Percentiles rank a stretch among this genome's conserved stretches.
Evolutionary conservation across 2,113 vertebrate species (phyloP).

Genomic region (Genyomyrus donnyi): DNA sequence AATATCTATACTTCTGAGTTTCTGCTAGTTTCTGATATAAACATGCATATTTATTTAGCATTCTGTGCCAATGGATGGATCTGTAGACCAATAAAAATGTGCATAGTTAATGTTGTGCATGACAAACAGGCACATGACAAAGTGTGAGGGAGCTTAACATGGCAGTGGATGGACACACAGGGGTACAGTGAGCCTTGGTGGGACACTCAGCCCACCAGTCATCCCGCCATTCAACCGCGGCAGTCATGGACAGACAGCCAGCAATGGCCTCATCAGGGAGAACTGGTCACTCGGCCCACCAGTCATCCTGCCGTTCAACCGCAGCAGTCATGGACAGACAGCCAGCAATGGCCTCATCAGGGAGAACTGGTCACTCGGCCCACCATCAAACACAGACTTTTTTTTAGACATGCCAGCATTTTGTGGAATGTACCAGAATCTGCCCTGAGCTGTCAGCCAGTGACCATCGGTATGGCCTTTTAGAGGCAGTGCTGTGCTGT

Average conservation of each 20-base stretch:
- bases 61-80: not conserved
- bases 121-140: not conserved
- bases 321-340: too few relatives aligned
- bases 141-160: not conserved
- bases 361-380: not conserved
- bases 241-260: not conserved
- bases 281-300: not conserved
- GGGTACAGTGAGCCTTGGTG: not conserved
- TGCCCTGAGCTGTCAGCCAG: conserved; percentile 1
- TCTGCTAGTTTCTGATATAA: not conserved
- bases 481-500: not conserved
- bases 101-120: not conserved
- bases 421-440: not conserved
- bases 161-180: not conserved
- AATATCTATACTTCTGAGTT: not conserved
- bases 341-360: not conserved
- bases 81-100: not conserved
- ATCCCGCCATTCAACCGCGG: not conserved
- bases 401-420: not conserved
- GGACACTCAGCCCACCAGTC: too few relatives aligned
- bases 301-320: too few relatives aligned
- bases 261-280: not conserved
- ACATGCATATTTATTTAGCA: not conserved
- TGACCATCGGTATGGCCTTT: not conserved
- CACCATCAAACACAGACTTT: too few relatives aligned